A percentile compares a stretch with the other conserved stretches of the same genome.
These are phyloP conservation scores for Zeugodacus cucurbitae DNA, from an alignment of 1,140 invertebrate genomes.

Conservation along the genomic window DNA sequence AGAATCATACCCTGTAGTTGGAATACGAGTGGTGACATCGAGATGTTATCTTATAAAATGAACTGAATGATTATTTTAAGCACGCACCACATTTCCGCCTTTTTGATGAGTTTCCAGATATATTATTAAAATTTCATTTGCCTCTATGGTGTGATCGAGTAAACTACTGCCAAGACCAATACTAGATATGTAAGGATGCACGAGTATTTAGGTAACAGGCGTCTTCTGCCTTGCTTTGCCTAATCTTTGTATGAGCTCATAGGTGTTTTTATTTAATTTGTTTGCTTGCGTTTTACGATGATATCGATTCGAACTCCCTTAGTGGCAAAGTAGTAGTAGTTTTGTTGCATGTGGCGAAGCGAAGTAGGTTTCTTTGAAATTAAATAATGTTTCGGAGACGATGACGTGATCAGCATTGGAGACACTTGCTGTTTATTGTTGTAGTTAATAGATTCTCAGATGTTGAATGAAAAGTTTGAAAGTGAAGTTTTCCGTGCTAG, in stretches of 20 bases:
- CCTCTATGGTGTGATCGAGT: conserved; percentile 30
- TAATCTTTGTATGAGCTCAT: conserved; percentile 25
- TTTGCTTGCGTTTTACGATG: conserved; percentile 42
- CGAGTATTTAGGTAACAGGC: neutral
- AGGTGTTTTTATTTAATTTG: conserved; percentile 46
- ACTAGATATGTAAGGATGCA: neutral
- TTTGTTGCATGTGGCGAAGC: neutral
- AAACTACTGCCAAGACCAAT: neutral
- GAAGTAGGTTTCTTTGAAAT: neutral
- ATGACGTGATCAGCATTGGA: neutral
- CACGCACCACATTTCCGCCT: conserved; percentile 46
- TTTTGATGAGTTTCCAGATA: conserved; percentile 32
- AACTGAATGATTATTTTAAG: conserved; percentile 44
- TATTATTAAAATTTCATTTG: conserved; percentile 41
- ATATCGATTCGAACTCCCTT: conserved; percentile 26
- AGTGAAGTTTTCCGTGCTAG: neutral
- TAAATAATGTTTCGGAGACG: neutral
- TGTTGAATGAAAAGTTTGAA: neutral
- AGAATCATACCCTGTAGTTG: neutral
- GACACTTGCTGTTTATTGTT: neutral
- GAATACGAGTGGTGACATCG: conserved; percentile 11
- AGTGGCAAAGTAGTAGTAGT: neutral
- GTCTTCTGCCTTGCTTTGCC: neutral
- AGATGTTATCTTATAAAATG: conserved; percentile 19
- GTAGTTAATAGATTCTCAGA: neutral